These are phyloP conservation scores for Collichthys lucidus DNA, from an alignment of 2,113 vertebrate genomes.

Conservation along the genomic window DNA sequence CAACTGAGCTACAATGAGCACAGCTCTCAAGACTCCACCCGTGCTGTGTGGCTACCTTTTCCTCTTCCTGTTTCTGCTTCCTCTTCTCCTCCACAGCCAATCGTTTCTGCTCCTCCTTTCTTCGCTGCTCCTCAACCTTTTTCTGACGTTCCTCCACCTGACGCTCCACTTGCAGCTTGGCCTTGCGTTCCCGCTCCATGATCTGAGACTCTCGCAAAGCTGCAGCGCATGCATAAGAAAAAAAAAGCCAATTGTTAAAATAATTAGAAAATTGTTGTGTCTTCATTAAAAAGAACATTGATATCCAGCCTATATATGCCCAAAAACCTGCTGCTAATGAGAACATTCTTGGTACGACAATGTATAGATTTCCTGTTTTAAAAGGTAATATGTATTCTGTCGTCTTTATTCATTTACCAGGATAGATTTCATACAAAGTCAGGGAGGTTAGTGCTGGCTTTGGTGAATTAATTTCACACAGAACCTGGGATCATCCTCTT, in stretches of 20 bases:
- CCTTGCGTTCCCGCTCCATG: slow-evolving; percentile 92
- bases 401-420: neutral
- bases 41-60: slow-evolving; percentile 85
- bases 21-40: neutral
- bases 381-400: neutral
- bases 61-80: slow-evolving; percentile 91
- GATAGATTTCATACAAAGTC: neutral
- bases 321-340: neutral
- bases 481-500: slow-evolving; percentile 50
- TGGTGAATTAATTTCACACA: neutral
- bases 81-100: slow-evolving; percentile 92
- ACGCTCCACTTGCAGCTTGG: slow-evolving; percentile 91
- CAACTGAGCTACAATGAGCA: neutral
- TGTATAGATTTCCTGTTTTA: neutral
- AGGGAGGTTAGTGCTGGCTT: neutral
- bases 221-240: slow-evolving; percentile 57
- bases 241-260: neutral
- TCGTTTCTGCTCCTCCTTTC: slow-evolving; percentile 92
- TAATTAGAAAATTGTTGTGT: neutral
- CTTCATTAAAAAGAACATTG: neutral
- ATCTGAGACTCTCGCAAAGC: slow-evolving; percentile 91
- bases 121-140: slow-evolving; percentile 91
- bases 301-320: neutral
- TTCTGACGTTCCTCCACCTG: slow-evolving; percentile 93
- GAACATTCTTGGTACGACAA: neutral